Evolutionary conservation across 2,888 invertebrate genomes (phyloP), one percentile per base, ranked within the genome.

Genomic region (Sinhomidia bicolor): DNA sequence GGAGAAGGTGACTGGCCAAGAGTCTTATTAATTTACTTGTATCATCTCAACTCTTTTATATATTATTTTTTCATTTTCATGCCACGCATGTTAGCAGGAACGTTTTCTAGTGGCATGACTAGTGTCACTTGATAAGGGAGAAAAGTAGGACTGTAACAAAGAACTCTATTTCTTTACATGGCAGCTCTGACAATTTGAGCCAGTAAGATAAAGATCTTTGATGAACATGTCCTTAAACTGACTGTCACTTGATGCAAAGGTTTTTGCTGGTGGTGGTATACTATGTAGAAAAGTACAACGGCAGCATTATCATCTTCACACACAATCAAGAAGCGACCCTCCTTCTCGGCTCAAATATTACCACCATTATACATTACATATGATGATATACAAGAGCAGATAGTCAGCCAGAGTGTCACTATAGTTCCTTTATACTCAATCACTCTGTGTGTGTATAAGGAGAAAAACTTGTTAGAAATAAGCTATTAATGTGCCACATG

Each of bases 151-250:
- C 65, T 85, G 36, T 76, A 65, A 85, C 79, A 85, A 85, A 79
- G 85, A 85, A 54, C 79, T 85, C 79, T 68, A 54, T 79, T 65
- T 79, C 79, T 36, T 83, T 79, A 54, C 78, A 36, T 79, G 79
- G 85, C 78, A 79, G 68, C 85, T 85, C 85, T 85, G 85, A 85
- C 85, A 85, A 79, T 85, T 79, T 85, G 79, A 79, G 79, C 79
- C 68, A 68, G 36, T 23, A 62, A 68, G 85, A 85, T 85, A 79
- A 79, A 79, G 79, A 85, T 85, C 85, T 85, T 79, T 85, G 85
- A 85, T 85, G 85, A 85, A 85, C 85, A 85, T 85, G 85, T 85
- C 79, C 79, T 79, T 68, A 85, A 85, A 85, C 54, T 85, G 85
- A 79, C 85, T 79, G 85, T 79, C 79, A 85, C 79, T 65, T 54